A percentile compares a stretch with the other conserved stretches of the same genome.
Conservation (phyloP, 2,797 vertebrate species). For the Macrochelys suwanniensis region DNA sequence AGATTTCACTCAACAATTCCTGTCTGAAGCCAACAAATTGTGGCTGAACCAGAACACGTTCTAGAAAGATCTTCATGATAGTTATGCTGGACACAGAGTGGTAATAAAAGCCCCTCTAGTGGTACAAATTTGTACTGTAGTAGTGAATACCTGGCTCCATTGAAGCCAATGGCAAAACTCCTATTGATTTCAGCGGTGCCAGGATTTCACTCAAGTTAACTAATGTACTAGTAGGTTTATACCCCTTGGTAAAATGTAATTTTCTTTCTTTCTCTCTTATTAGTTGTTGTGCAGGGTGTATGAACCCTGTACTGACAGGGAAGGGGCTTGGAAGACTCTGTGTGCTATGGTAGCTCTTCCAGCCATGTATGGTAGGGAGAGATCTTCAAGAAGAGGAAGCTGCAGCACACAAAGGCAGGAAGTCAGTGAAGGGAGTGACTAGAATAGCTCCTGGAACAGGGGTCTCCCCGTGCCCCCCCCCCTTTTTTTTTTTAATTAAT, state of each 20-base stretch:
- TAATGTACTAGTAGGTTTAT: background rate
- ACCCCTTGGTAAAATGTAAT: fast-evolving
- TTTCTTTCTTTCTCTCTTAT: background rate
- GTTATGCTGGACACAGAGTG: constrained; percentile 9
- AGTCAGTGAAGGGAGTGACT: too few relatives aligned
- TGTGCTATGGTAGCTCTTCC: too few relatives aligned
- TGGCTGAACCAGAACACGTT: constrained; percentile 32
- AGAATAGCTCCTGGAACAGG: too few relatives aligned
- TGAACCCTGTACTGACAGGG: too few relatives aligned
- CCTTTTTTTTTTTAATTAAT: too few relatives aligned
- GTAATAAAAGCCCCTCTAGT: constrained; percentile 73
- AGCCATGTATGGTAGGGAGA: too few relatives aligned
- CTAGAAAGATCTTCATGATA: background rate
- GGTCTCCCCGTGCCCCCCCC: too few relatives aligned
- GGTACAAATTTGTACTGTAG: constrained; percentile 27
- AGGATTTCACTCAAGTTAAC: background rate
- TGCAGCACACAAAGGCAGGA: too few relatives aligned
- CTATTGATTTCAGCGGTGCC: background rate
- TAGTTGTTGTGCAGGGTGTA: background rate
- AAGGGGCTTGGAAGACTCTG: too few relatives aligned
- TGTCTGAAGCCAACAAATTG: constrained; percentile 33
- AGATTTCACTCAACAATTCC: constrained; percentile 11
- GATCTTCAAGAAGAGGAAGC: too few relatives aligned
- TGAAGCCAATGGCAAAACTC: background rate
- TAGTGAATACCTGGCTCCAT: background rate